Evolutionary conservation across 2,113 vertebrate species (phyloP).

Genomic region (Aphelocoma coerulescens): DNA sequence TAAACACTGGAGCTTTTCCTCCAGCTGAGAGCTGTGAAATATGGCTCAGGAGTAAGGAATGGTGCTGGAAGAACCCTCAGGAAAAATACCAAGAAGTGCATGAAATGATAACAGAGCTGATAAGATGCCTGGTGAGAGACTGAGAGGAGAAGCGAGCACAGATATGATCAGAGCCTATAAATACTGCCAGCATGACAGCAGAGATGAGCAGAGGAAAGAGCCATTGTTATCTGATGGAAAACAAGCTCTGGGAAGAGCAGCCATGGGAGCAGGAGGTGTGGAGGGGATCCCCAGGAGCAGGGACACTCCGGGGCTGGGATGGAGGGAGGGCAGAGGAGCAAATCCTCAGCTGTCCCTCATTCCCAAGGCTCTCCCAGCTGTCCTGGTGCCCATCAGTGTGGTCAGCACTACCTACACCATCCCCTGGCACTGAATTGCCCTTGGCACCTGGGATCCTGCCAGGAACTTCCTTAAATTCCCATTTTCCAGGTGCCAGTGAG

Average conservation of each 20-base stretch:
- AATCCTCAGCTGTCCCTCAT: not conserved
- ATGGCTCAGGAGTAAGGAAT: not conserved
- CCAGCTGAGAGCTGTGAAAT: not conserved
- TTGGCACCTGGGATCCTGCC: not conserved
- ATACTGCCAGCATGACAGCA: not conserved
- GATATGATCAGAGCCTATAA: not conserved
- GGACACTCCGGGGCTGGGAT: fast-evolving
- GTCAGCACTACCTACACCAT: not conserved
- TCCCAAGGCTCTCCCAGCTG: not conserved
- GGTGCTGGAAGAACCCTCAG: not conserved
- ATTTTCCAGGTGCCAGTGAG: not conserved
- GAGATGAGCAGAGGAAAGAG: not conserved
- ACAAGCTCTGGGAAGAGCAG: not conserved
- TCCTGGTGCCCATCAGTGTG: not conserved
- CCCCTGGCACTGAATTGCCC: not conserved
- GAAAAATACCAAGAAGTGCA: constrained; percentile 3
- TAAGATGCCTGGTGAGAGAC: not conserved
- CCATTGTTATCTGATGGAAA: not conserved
- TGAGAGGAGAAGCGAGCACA: not conserved
- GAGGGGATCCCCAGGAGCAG: not conserved
- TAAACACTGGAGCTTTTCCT: not conserved
- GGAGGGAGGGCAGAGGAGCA: not conserved
- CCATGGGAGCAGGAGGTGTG: not conserved
- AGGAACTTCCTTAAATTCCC: fast-evolving
- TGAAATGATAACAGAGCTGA: not conserved